Evolutionary conservation across 2,113 vertebrate species (phyloP), one percentile per base, ranked within the genome.

Genomic region (Craseonycteris thonglongyai): DNA sequence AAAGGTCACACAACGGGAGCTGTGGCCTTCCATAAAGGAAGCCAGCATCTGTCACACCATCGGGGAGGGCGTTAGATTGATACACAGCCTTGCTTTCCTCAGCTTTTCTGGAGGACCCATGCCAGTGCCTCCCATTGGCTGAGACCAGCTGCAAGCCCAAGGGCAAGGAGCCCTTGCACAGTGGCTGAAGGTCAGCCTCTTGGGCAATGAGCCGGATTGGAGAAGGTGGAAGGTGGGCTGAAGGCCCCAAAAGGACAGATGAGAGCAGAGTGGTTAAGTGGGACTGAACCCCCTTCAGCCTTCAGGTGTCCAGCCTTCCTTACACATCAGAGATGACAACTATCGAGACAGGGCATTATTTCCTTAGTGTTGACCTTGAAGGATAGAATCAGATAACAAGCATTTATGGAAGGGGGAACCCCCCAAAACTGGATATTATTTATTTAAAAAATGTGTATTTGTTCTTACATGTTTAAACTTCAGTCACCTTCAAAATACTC

Each of bases 11-110:
- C 16, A 12, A 6, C 1, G 11, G 18, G 35, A 84, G 54, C 45
- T 59, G 21, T 15, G 7, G 4, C n/a, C 2, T 47, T 78, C n/a
- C 7, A 0, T 12, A 68, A 56, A 85, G 28, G 18, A 84, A 58
- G 21, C 10, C 3, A n/a, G 45, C 15, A 42, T 28, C 51, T 69
- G 11, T 12, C 63, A 49, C 30, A 15, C 42, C 1, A 13, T 0
- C 0, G 0, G 13, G 26, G 2, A 24, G 22, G 45, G 6, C 5
- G 5, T 13, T 10, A 13, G n/a, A 35, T 45, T 42, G 45, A n/a
- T 2, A 21, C 3, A 5, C 18, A 2, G 5, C 13, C 21, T 71
- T 2, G 0, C 45, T 69, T 45, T 58, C 18, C 66, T 76, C 49
- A 30, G 15, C 12, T 63, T 18, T 51, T 75, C 51, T 21, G 33